Conservation (phyloP, 2,113 vertebrate species). For the Suncus etruscus region DNA sequence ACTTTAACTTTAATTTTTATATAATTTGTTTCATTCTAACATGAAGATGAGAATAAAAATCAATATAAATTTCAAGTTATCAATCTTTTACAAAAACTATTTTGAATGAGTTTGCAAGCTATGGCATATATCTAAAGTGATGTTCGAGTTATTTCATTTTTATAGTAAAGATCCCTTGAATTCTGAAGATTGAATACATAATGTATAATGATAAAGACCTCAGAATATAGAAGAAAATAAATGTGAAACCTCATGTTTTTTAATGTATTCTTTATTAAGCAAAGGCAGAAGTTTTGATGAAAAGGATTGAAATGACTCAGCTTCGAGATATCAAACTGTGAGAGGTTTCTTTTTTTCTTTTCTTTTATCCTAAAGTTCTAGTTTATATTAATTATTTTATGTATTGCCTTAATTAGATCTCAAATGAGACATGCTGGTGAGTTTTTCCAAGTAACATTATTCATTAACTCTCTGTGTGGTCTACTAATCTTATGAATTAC, state of each 20-base stretch:
- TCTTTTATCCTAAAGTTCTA: slow-evolving; percentile 17
- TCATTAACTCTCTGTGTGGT: slow-evolving; percentile 30
- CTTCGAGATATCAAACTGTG: slow-evolving; percentile 50
- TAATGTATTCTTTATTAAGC: slow-evolving; percentile 58
- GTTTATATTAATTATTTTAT: slow-evolving; percentile 67
- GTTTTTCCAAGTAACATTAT: slow-evolving; percentile 63
- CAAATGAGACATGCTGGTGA: slow-evolving; percentile 46
- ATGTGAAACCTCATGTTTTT: slow-evolving; percentile 63
- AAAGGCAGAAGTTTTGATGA: slow-evolving; percentile 62
- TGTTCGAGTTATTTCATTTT: slow-evolving; percentile 30
- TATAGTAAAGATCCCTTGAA: neutral
- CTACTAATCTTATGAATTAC: slow-evolving; percentile 60
- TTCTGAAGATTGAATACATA: slow-evolving; percentile 39
- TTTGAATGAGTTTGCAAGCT: slow-evolving; percentile 35
- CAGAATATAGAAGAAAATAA: slow-evolving; percentile 17
- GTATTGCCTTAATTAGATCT: slow-evolving; percentile 66
- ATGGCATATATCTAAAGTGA: slow-evolving; percentile 27
- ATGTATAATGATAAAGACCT: slow-evolving; percentile 35
- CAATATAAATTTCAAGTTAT: slow-evolving; percentile 65
- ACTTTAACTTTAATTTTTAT: slow-evolving; percentile 51
- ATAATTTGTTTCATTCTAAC: slow-evolving; percentile 29
- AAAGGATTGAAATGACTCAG: slow-evolving; percentile 60
- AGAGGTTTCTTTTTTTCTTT: slow-evolving; percentile 31
- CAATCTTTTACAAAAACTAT: neutral
- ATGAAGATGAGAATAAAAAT: neutral